Evolutionary conservation across 2,113 vertebrate species (phyloP), one percentile per base, ranked within the genome.

Genomic region (Thamnaconus septentrionalis): DNA sequence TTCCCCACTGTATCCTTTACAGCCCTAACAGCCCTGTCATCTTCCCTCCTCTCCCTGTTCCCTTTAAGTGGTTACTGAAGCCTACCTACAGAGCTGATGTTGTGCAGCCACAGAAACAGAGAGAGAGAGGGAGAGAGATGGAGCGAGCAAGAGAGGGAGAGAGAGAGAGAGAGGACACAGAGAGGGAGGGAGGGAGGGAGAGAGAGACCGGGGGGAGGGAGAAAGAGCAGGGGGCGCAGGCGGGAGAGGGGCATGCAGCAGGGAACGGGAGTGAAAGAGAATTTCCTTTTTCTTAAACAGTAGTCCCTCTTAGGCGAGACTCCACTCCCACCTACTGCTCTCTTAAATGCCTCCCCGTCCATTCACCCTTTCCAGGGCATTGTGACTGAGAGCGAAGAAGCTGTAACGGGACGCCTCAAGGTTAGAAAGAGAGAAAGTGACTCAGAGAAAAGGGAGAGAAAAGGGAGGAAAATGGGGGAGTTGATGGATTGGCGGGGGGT

Each of bases 221-320:
- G 68, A 55, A 61, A 41, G 72, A 41, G 11, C 4, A 4, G 82
- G 70, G 75, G 59, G 78, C 64, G 78, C 56, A 79, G 84, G 78
- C 74, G 85, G 78, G 85, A 85, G 83, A 91, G 51, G 5, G 51
- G 12, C 12, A 5, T 12, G 41, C 8, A 55, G 53, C 31, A 39
- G 53, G 39, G 53, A 41, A 40, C 10, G 53, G 40, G 77, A 68
- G 79, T 61, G 80, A 85, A 80, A 75, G 85, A 79, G 85, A 86
- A 91, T 85, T 64, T 90, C 84, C 84, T 84, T 88, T 92, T 92
- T 85, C 88, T 90, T 89, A 88, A 92, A 91, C 88, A 89, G 89
- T 79, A 89, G 89, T 87, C 87, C 90, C 84, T 90, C 87, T 91
- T 89, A 87, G 87, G 90, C 92, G 90, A 91, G 85, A 91, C 86